Evolutionary conservation across 1,140 invertebrate species (phyloP), one percentile per base, ranked within the genome.

Genomic region (Drosophila leontia): DNA sequence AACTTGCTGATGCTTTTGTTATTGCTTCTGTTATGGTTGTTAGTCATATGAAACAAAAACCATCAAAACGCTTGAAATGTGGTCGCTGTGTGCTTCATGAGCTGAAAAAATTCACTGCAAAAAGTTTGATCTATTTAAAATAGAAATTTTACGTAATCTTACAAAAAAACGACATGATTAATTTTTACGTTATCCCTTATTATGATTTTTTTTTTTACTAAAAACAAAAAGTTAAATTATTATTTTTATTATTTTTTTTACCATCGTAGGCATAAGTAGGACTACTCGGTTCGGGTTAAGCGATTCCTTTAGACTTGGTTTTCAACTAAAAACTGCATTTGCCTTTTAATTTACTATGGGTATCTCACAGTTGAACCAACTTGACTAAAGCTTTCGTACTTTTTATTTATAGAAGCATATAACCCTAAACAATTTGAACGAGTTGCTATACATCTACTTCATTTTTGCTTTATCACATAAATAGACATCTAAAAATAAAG

Each of bases 11-110:
- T 55, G 69, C 47, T 57, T 59, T 75, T 78, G 26, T 78, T 82
- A 59, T 59, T 65, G 75, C 45, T 78, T 45, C 37, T 69, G 29
- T 48, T 70, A 44, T 67, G 51, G 53, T 42, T 79, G 61, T 77
- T 80, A 51, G 57, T 78, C 59, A 71, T 55, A 78, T 78, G 75
- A 69, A 79, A 79, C 77, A 79, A 79, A 78, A 71, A 53, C 59
- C 67, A 78, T 69, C 47, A 65, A 72, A 72, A 71, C 51, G 41
- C 53, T 42, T 78, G 39, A 63, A 62, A 56, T 53, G 60, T 85
- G 53, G 35, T 68, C 56, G 60, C 50, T 62, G 39, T 58, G 62
- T 59, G 48, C 41, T 47, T 39, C 39, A 50, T 58, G 23, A 56
- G 55, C 35, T 61, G 59, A 29, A 5, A 15, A 35, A 68, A 50